Conservation (phyloP, 2,113 vertebrate species). For the Hystrix cristata region DNA sequence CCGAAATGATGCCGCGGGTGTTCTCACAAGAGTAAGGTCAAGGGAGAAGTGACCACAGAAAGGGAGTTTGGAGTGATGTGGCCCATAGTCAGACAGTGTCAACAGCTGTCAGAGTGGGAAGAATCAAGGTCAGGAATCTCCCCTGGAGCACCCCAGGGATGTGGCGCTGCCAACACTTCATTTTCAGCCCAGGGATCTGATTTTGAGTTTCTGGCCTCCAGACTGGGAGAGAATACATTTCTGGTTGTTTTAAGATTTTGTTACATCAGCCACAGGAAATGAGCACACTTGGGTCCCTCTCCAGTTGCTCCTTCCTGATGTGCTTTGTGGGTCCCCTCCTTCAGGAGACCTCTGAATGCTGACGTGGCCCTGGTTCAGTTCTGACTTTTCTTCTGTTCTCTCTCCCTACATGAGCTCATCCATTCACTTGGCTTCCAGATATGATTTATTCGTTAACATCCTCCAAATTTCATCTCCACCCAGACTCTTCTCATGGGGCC, state of each 20-base stretch:
- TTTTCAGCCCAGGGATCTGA: constrained; percentile 13
- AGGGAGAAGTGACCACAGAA: neutral
- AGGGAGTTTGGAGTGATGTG: neutral
- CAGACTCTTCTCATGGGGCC: neutral
- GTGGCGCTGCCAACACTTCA: neutral
- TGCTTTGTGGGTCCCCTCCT: neutral
- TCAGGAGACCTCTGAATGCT: neutral
- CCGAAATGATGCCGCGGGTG: neutral
- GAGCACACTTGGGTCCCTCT: neutral
- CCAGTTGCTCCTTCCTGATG: neutral
- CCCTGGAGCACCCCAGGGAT: neutral
- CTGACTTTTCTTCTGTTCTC: constrained; percentile 12
- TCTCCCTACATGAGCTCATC: neutral
- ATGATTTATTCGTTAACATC: neutral
- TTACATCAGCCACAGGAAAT: neutral
- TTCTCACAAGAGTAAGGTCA: neutral
- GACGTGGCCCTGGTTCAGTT: neutral
- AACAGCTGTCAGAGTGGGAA: neutral
- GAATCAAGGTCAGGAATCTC: neutral
- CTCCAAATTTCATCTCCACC: neutral
- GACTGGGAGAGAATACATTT: neutral
- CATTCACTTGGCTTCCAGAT: constrained; percentile 26
- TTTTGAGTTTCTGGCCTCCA: constrained; percentile 18
- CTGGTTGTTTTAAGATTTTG: neutral
- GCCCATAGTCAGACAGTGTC: neutral